These are phyloP conservation scores for Lemur catta DNA, from an alignment of 2,797 vertebrate species.

Conservation along the genomic window DNA sequence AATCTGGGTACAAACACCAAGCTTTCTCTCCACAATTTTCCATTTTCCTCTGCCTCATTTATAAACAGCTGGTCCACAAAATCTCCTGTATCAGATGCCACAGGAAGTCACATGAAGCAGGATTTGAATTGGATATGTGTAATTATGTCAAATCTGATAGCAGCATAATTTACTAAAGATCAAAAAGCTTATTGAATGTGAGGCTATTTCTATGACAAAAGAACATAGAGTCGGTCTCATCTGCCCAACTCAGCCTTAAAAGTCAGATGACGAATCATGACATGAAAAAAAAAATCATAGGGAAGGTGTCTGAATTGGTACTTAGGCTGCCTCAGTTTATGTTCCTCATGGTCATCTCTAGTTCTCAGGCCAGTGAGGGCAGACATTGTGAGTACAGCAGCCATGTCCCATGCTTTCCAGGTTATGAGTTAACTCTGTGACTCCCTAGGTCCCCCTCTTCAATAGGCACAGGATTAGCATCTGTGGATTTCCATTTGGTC, in stretches of 20 bases:
- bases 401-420: neutral
- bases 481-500: slow-evolving; percentile 25
- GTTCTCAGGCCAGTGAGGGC: neutral
- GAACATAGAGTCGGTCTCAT: neutral
- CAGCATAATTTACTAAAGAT: slow-evolving; percentile 18
- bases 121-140: neutral
- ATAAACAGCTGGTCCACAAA: slow-evolving; percentile 20
- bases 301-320: neutral
- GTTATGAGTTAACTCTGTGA: neutral
- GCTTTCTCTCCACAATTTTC: neutral
- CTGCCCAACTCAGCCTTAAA: neutral
- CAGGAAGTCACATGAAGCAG: slow-evolving; percentile 1
- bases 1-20: neutral
- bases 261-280: neutral
- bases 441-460: neutral
- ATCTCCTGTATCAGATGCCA: neutral
- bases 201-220: slow-evolving; percentile 25
- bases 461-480: neutral
- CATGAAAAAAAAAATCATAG: neutral
- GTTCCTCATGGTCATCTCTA: neutral
- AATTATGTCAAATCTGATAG: slow-evolving; percentile 31
- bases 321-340: neutral
- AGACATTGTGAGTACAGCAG: neutral
- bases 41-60: slow-evolving; percentile 7
- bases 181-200: neutral